Conservation (phyloP, 2,797 vertebrate species). For the Apogon hyalosoma region DNA sequence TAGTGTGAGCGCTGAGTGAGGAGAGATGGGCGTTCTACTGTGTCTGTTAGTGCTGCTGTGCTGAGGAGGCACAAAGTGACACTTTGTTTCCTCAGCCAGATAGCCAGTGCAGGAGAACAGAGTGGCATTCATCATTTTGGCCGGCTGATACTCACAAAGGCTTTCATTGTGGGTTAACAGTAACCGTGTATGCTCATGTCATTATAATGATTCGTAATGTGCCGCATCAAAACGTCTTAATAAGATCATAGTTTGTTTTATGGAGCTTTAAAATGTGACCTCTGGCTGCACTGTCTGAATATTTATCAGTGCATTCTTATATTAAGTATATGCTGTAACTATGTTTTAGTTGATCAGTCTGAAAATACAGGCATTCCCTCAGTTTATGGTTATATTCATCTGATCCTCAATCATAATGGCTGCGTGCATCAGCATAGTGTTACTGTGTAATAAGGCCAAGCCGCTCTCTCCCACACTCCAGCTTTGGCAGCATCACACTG, state of each 20-base stretch:
- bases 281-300: neutral
- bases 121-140: slow-evolving; percentile 81
- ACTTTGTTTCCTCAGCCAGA: slow-evolving; percentile 82
- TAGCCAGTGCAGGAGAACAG: slow-evolving; percentile 79
- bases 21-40: slow-evolving; percentile 64
- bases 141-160: slow-evolving; percentile 76
- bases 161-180: slow-evolving; percentile 74
- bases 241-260: slow-evolving; percentile 8
- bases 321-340: no score
- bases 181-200: slow-evolving; percentile 60
- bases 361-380: neutral
- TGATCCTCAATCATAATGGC: slow-evolving; percentile 29
- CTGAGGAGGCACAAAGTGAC: slow-evolving; percentile 83
- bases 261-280: slow-evolving; percentile 5
- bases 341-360: no score
- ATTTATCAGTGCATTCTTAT: no score
- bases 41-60: slow-evolving; percentile 75
- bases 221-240: slow-evolving; percentile 29
- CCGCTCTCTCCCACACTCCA: slow-evolving; percentile 15
- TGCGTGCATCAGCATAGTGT: slow-evolving; percentile 30
- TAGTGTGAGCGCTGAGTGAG: slow-evolving; percentile 37
- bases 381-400: slow-evolving; percentile 9
- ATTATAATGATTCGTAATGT: slow-evolving; percentile 47
- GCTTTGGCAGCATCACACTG: slow-evolving; percentile 71
- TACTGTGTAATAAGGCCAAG: slow-evolving; percentile 43